These are phyloP conservation scores for Lasius platythorax DNA, from an alignment of 2,888 invertebrate species.

Conservation along the genomic window DNA sequence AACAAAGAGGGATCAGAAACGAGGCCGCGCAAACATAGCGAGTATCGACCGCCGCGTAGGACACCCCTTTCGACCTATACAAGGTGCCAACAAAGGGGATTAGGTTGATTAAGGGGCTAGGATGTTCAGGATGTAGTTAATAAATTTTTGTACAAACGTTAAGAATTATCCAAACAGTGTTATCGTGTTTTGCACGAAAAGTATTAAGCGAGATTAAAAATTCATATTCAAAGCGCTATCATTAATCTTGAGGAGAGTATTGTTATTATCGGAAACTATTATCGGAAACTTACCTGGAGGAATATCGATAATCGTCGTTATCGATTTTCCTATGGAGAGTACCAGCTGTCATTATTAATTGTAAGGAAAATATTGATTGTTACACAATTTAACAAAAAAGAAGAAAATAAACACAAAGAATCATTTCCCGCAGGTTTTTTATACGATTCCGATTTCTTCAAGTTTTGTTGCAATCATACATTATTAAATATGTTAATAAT, in stretches of 20 bases:
- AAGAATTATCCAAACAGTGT: background rate
- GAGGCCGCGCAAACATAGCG: constrained; percentile 63
- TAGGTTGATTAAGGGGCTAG: constrained; percentile 10
- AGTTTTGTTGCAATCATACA: too few relatives aligned
- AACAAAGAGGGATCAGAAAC: constrained; percentile 46
- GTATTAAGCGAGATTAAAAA: background rate
- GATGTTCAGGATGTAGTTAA: constrained; percentile 9
- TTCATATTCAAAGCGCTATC: background rate
- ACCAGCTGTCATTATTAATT: background rate
- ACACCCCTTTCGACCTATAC: constrained; percentile 54
- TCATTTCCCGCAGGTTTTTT: too few relatives aligned
- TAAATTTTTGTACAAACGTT: constrained; percentile 6
- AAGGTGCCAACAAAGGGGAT: background rate
- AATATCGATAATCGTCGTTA: background rate
- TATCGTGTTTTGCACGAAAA: background rate
- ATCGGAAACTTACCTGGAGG: background rate
- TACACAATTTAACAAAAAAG: background rate
- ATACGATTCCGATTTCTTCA: too few relatives aligned
- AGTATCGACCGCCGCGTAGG: constrained; percentile 58
- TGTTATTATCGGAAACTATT: background rate
- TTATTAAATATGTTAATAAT: background rate
- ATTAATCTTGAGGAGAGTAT: background rate
- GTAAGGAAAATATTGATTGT: background rate
- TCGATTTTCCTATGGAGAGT: background rate
- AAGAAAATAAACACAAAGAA: too few relatives aligned